A percentile compares a stretch with the other conserved stretches of the same genome.
phyloP scores from a whole-genome alignment of 2,888 invertebrate genomes.

The Linhomoeus sp. region DNA sequence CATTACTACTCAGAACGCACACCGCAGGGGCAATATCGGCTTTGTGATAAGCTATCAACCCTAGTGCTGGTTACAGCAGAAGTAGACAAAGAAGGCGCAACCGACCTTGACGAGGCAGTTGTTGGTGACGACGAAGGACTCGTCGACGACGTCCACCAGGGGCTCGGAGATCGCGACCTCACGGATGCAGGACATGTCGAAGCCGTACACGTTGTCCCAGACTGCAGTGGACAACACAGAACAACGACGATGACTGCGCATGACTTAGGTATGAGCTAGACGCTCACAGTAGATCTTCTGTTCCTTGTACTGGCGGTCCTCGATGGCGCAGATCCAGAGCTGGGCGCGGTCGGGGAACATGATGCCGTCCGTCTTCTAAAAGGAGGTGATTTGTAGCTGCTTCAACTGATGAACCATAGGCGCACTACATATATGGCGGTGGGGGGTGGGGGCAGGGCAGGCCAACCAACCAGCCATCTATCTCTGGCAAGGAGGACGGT shows the following conservation, averaged over 20 bases:
- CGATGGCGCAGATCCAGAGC: slow-evolving; percentile 59
- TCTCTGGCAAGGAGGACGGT: slow-evolving; percentile 94
- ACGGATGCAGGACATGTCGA: slow-evolving; percentile 95
- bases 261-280: too few species aligned
- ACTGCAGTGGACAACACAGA: too few species aligned
- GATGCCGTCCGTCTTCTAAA: slow-evolving; percentile 51
- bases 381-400: too few species aligned
- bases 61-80: too few species aligned
- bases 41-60: too few species aligned
- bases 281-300: slow-evolving; percentile 89
- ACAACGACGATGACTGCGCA: too few species aligned
- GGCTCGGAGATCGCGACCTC: slow-evolving; percentile 96
- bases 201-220: slow-evolving; percentile 99
- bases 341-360: slow-evolving; percentile 81
- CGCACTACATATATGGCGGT: too few species aligned
- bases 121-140: slow-evolving; percentile 91
- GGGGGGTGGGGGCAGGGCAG: too few species aligned
- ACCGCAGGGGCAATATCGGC: too few species aligned
- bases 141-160: slow-evolving; percentile 91
- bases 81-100: too few species aligned
- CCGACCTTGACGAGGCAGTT: slow-evolving; percentile 62
- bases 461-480: slow-evolving; percentile 56
- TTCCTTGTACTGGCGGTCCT: slow-evolving; percentile 95
- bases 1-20: too few species aligned
- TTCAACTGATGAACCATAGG: too few species aligned